Percentiles rank a stretch among this genome's conserved stretches.
Conservation (phyloP, 23 tunicate species). For the Halocynthia aurantium region DNA sequence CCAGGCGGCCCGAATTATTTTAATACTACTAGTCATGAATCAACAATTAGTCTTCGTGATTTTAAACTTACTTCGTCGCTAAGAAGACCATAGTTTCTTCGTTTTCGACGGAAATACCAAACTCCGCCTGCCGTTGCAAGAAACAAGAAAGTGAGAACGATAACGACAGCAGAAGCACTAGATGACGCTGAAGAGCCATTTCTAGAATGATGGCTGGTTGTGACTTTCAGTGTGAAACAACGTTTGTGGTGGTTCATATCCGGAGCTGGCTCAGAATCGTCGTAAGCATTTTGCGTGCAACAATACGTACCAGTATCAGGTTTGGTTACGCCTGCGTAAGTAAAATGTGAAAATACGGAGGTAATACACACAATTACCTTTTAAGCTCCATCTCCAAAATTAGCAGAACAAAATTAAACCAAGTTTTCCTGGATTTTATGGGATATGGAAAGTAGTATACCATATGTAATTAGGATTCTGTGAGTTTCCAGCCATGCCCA, state of each 20-base stretch:
- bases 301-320: conserved; percentile 14
- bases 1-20: neutral
- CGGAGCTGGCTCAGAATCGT: neutral
- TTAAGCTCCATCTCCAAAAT: too few relatives aligned
- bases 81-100: conserved; percentile 20
- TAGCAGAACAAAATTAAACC: neutral
- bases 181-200: neutral
- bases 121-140: neutral
- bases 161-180: conserved; percentile 2
- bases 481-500: too few relatives aligned
- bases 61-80: conserved; percentile 9
- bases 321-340: neutral
- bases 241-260: neutral
- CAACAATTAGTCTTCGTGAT: neutral
- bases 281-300: neutral
- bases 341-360: neutral
- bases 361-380: too few relatives aligned
- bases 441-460: neutral
- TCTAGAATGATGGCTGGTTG: neutral
- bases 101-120: conserved; percentile 11
- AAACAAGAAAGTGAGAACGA: conserved; percentile 1
- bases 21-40: neutral
- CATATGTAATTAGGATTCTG: neutral
- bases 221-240: conserved; percentile 8
- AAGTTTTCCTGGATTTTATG: neutral